Conservation (phyloP, 2,113 vertebrate species). For the Delphinapterus leucas region DNA sequence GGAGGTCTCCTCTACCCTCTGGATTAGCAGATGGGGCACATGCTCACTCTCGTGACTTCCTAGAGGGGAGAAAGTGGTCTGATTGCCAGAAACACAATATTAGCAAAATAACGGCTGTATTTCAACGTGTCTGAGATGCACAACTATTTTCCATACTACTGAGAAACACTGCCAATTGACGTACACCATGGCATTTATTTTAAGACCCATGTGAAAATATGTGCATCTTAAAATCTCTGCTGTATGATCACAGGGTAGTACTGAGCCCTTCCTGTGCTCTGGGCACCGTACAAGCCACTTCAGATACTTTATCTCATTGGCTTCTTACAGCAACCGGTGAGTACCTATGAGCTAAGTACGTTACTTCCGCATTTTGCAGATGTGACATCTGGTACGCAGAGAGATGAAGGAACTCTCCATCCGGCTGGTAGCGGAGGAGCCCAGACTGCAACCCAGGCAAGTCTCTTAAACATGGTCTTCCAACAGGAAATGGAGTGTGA, state of each 20-base stretch:
- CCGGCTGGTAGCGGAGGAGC: neutral
- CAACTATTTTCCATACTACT: neutral
- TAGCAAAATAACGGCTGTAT: neutral
- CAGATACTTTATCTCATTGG: neutral
- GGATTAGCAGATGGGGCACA: neutral
- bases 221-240: neutral
- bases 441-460: neutral
- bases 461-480: neutral
- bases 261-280: neutral
- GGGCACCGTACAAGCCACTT: neutral
- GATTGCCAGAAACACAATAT: conserved; percentile 8
- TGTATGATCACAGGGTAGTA: neutral
- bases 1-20: neutral
- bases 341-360: neutral
- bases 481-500: conserved; percentile 44
- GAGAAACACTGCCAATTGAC: neutral
- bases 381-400: neutral
- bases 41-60: neutral
- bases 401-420: neutral
- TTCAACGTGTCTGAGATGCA: neutral
- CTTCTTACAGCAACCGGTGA: neutral
- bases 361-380: neutral
- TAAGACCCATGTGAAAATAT: neutral
- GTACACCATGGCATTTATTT: neutral
- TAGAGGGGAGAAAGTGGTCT: neutral